phyloP scores from a whole-genome alignment of 2,888 invertebrate species.

The Hirtodrosophila duncani region DNA sequence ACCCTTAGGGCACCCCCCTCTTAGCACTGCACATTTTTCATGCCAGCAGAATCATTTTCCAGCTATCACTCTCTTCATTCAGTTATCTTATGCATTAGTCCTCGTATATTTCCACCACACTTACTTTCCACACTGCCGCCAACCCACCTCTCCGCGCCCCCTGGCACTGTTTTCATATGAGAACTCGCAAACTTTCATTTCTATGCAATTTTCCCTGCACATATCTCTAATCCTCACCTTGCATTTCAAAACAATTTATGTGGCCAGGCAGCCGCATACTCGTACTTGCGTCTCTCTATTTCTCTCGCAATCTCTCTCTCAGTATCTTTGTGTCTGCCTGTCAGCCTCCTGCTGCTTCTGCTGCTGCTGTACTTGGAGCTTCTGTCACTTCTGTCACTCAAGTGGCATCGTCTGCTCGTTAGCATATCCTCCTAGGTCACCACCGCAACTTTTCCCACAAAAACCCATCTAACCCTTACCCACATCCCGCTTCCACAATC shows the following conservation, averaged over 20 bases:
- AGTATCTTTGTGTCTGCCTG: constrained; percentile 26
- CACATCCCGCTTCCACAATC: too few relatives aligned
- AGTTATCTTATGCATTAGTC: too few relatives aligned
- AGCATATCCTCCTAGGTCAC: too few relatives aligned
- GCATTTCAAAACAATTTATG: constrained; percentile 63
- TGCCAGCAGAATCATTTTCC: too few relatives aligned
- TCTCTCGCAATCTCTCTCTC: constrained; percentile 2
- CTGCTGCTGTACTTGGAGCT: not conserved
- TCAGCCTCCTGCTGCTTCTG: constrained; percentile 30
- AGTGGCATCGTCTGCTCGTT: constrained; percentile 67
- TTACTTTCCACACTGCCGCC: too few relatives aligned
- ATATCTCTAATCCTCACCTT: constrained; percentile 66
- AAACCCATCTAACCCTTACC: too few relatives aligned
- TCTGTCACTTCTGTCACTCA: constrained; percentile 50
- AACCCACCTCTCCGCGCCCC: not conserved
- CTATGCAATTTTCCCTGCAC: constrained; percentile 48
- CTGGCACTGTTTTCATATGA: constrained; percentile 9
- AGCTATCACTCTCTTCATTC: too few relatives aligned
- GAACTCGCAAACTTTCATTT: constrained; percentile 51
- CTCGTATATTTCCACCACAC: too few relatives aligned
- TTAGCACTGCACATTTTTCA: too few relatives aligned
- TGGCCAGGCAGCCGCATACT: constrained; percentile 40
- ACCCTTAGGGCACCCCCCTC: too few relatives aligned
- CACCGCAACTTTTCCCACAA: too few relatives aligned
- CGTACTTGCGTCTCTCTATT: not conserved